phyloP scores from a whole-genome alignment of 2,797 vertebrate genomes.

The Malurus leucopterus region DNA sequence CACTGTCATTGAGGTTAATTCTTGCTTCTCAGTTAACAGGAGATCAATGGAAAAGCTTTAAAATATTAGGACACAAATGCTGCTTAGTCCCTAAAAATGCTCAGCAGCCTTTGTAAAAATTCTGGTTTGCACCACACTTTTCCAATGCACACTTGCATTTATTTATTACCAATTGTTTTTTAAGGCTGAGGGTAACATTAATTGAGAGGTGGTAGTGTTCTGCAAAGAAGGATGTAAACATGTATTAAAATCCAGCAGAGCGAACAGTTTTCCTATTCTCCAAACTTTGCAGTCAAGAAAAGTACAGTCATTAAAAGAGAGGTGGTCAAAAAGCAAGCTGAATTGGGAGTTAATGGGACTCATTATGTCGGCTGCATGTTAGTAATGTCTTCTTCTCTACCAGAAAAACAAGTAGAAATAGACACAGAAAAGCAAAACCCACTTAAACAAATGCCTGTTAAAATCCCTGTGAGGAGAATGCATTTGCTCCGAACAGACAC shows the following conservation, averaged over 20 bases:
- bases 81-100: conserved; percentile 35
- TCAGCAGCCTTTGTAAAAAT: conserved; percentile 27
- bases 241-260: conserved; percentile 69
- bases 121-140: not conserved
- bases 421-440: conserved; percentile 61
- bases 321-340: conserved; percentile 64
- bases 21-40: conserved; percentile 73
- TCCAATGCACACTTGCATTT: not conserved
- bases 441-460: conserved; percentile 69
- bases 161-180: conserved; percentile 33
- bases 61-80: conserved; percentile 60
- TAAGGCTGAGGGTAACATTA: conserved; percentile 50
- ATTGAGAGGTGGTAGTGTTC: conserved; percentile 66
- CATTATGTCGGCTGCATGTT: conserved; percentile 64
- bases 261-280: conserved; percentile 57
- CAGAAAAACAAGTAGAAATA: conserved; percentile 65
- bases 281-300: conserved; percentile 62
- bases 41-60: conserved; percentile 60
- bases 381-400: conserved; percentile 47
- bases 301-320: conserved; percentile 63
- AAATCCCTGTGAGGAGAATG: conserved; percentile 57
- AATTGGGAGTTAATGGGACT: conserved; percentile 71
- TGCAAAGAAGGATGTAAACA: conserved; percentile 64
- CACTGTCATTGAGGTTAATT: conserved; percentile 82
- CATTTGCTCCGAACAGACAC: conserved; percentile 67